Evolutionary conservation across 2,113 vertebrate genomes (phyloP).

Genomic region (Alligator sinensis): DNA sequence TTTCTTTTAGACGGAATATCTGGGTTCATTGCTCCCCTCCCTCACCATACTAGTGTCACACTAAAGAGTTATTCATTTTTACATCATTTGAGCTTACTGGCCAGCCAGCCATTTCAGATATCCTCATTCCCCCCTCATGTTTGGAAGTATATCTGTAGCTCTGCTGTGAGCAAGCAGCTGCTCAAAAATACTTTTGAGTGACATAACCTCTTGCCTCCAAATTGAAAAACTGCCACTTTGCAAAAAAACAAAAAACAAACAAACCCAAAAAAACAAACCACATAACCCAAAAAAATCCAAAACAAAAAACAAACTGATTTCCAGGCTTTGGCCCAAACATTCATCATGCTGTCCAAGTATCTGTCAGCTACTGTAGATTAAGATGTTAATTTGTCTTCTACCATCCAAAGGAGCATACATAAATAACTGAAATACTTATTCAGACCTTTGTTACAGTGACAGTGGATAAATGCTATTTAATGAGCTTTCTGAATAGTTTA

Average conservation of each 20-base stretch:
- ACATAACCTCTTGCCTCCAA: neutral
- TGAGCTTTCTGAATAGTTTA: neutral
- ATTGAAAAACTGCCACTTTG: constrained; percentile 20
- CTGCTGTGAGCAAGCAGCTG: constrained; percentile 57
- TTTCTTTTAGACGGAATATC: neutral
- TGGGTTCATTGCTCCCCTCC: neutral
- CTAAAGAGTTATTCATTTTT: constrained; percentile 66
- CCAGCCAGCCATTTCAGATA: constrained; percentile 44
- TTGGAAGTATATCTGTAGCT: constrained; percentile 47
- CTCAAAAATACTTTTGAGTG: neutral
- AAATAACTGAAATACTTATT: neutral
- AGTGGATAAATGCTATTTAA: neutral
- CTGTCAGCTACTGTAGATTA: neutral
- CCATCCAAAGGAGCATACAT: neutral
- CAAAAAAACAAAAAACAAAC: neutral
- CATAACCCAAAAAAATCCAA: neutral
- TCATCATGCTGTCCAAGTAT: neutral
- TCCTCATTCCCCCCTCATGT: constrained; percentile 7
- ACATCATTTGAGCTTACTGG: constrained; percentile 55
- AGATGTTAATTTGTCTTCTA: neutral
- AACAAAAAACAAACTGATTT: neutral
- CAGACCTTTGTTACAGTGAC: neutral
- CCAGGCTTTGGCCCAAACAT: fast-evolving
- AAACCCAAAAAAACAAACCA: too few relatives aligned
- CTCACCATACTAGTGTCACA: neutral